phyloP scores from a whole-genome alignment of 2,888 invertebrate genomes.

The Latrodectus elegans region DNA sequence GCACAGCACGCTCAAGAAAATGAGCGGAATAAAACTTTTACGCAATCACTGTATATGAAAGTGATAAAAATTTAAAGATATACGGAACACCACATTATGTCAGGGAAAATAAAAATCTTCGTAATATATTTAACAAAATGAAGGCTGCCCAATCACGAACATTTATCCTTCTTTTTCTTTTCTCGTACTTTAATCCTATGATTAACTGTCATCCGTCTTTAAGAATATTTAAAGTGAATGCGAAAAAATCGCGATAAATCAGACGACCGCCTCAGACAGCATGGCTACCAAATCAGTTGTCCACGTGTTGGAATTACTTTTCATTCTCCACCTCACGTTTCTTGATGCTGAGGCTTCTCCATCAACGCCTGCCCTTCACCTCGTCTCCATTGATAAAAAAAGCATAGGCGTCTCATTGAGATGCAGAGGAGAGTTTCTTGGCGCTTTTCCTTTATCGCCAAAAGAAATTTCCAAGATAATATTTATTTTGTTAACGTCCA shows the following conservation, averaged over 20 bases:
- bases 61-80: too few species aligned
- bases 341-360: slow-evolving; percentile 9
- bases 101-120: neutral
- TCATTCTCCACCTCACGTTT: slow-evolving; percentile 26
- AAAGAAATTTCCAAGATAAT: too few species aligned
- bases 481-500: too few species aligned
- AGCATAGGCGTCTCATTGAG: slow-evolving; percentile 24
- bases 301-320: neutral
- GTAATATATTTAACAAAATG: neutral
- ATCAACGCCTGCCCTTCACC: slow-evolving; percentile 53
- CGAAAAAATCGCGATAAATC: slow-evolving; percentile 30
- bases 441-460: too few species aligned
- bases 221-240: slow-evolving; percentile 16
- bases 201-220: neutral
- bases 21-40: too few species aligned
- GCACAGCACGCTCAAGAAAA: too few species aligned
- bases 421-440: slow-evolving; percentile 1
- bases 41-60: too few species aligned
- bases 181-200: neutral
- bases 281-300: slow-evolving; percentile 18
- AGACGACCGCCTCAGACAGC: slow-evolving; percentile 39
- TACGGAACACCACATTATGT: too few species aligned
- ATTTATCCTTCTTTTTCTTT: neutral
- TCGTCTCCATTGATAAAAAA: slow-evolving; percentile 42
- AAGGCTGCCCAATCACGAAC: neutral